Conservation (phyloP, 2,888 invertebrate genomes). For the Sympetrum striolatum region DNA sequence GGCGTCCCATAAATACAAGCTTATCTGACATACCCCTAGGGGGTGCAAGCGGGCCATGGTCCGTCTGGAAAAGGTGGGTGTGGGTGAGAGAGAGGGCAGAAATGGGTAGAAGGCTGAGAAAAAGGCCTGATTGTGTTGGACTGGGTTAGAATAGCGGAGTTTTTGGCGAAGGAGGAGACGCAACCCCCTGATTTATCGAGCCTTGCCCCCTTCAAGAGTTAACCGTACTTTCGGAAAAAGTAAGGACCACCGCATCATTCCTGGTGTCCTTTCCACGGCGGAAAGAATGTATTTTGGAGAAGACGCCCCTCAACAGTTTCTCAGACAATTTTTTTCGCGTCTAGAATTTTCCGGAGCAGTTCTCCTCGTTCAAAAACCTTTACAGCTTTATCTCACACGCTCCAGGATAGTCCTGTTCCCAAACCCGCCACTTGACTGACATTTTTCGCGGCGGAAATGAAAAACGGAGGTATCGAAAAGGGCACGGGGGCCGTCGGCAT, state of each 20-base stretch:
- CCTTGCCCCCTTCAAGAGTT: background rate
- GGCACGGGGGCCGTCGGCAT: background rate
- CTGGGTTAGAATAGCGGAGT: background rate
- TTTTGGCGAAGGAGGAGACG: background rate
- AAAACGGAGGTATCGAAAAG: background rate
- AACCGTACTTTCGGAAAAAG: background rate
- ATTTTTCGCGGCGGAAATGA: background rate
- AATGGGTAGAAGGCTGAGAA: background rate
- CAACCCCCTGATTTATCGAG: constrained; percentile 6
- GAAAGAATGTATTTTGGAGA: background rate
- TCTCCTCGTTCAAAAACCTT: background rate
- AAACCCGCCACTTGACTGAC: background rate
- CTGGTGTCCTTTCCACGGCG: background rate
- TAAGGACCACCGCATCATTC: background rate
- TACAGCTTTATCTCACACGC: background rate
- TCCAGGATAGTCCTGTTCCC: background rate
- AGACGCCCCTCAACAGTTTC: background rate
- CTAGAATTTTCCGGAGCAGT: background rate
- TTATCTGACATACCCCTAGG: constrained; percentile 29
- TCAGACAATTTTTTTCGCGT: background rate
- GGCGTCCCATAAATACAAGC: constrained; percentile 19
- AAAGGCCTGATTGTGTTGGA: background rate
- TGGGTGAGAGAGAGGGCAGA: background rate
- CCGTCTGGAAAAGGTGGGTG: background rate
- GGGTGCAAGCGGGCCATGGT: background rate